phyloP scores from a whole-genome alignment of 2,797 vertebrate species.

The Hypotaenidia okinawae region DNA sequence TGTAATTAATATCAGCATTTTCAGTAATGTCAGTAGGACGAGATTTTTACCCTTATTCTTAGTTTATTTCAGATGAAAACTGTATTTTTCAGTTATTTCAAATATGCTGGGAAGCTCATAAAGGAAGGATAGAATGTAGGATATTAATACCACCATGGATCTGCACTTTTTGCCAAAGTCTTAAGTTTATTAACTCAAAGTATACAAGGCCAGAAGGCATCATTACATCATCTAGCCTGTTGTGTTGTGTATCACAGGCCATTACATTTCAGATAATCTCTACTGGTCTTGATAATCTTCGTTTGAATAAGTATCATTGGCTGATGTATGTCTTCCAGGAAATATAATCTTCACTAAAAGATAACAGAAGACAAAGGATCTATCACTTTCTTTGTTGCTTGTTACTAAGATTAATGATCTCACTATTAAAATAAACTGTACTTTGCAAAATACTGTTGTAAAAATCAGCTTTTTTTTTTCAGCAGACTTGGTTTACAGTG shows the following conservation, averaged over 20 bases:
- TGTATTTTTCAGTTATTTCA: not conserved
- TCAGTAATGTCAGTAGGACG: not conserved
- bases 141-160: not conserved
- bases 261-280: not conserved
- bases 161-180: not conserved
- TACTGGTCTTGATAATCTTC: not conserved
- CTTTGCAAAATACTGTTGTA: not conserved
- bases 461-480: not conserved
- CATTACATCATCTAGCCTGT: not conserved
- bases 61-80: not conserved
- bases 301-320: not conserved
- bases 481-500: not conserved
- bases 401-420: not conserved
- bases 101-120: not conserved
- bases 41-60: not conserved
- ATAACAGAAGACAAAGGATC: not conserved
- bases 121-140: not conserved
- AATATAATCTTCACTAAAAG: not conserved
- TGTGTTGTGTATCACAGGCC: not conserved
- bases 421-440: not conserved
- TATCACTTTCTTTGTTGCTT: not conserved
- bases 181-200: not conserved
- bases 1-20: not conserved
- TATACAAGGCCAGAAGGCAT: not conserved
- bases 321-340: not conserved